Conservation (phyloP, 2,888 invertebrate genomes). For the Phyllotreta striolata region DNA sequence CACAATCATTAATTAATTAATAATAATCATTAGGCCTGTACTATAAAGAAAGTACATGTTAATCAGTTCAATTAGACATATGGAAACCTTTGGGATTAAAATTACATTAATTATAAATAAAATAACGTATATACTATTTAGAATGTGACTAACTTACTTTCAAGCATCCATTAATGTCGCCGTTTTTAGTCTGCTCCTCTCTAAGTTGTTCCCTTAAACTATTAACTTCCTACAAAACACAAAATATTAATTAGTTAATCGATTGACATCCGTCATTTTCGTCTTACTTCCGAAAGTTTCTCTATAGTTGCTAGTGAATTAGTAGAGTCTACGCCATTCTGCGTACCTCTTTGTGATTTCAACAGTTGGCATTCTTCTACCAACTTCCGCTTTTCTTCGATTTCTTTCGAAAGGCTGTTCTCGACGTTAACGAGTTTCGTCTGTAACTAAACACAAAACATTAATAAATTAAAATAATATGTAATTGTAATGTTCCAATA, state of each 20-base stretch:
- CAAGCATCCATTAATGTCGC: conserved; percentile 42
- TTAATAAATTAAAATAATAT: background rate
- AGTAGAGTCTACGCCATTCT: conserved; percentile 27
- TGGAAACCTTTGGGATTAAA: too few relatives aligned
- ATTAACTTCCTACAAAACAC: conserved; percentile 48
- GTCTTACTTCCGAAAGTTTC: conserved; percentile 49
- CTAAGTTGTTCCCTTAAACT: conserved; percentile 48
- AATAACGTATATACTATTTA: background rate
- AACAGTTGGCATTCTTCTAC: conserved; percentile 38
- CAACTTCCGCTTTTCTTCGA: conserved; percentile 47
- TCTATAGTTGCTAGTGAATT: conserved; percentile 47
- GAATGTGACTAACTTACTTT: conserved; percentile 44
- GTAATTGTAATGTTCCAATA: background rate
- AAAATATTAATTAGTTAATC: conserved; percentile 28
- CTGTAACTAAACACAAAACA: conserved; percentile 46
- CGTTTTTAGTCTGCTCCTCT: conserved; percentile 49
- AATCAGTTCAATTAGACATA: too few relatives aligned
- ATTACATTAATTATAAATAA: background rate
- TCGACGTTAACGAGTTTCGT: conserved; percentile 50
- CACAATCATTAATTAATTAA: too few relatives aligned
- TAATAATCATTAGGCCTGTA: too few relatives aligned
- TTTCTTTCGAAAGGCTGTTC: conserved; percentile 48
- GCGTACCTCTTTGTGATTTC: conserved; percentile 26
- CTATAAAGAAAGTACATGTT: too few relatives aligned
- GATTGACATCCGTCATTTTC: conserved; percentile 29